These are phyloP conservation scores for Cariama cristata DNA, from an alignment of 2,113 vertebrate genomes.

Conservation along the genomic window DNA sequence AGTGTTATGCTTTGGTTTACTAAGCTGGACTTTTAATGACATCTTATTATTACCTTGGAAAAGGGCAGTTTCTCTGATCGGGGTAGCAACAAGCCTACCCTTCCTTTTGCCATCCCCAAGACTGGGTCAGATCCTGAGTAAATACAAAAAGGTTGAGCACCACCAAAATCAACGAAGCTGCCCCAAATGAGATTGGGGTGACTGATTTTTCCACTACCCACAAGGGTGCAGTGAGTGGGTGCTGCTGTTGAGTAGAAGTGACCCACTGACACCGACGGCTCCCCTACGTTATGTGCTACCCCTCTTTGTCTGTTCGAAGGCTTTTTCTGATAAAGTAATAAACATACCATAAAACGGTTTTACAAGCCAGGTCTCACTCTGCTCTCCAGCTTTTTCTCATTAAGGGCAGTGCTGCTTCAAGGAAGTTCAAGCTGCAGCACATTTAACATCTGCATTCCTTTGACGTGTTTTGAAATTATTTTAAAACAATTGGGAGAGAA, in stretches of 20 bases:
- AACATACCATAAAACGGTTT: conserved; percentile 58
- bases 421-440: conserved; percentile 20
- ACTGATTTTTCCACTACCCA: neutral
- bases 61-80: neutral
- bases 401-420: conserved; percentile 22
- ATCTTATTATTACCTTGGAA: neutral
- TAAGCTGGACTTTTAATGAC: neutral
- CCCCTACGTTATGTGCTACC: neutral
- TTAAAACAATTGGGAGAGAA: conserved; percentile 2
- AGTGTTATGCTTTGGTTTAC: neutral
- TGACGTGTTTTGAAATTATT: conserved; percentile 52
- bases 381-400: conserved; percentile 64
- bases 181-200: neutral
- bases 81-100: neutral
- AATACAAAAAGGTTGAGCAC: neutral
- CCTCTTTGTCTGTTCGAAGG: neutral
- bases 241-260: neutral
- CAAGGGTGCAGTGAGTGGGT: neutral
- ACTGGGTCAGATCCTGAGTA: neutral
- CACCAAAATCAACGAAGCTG: neutral
- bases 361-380: conserved; percentile 53
- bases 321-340: conserved; percentile 37
- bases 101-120: neutral
- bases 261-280: neutral
- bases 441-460: conserved; percentile 43